Evolutionary conservation across 2,113 vertebrate species (phyloP).

Genomic region (Helogale parvula): DNA sequence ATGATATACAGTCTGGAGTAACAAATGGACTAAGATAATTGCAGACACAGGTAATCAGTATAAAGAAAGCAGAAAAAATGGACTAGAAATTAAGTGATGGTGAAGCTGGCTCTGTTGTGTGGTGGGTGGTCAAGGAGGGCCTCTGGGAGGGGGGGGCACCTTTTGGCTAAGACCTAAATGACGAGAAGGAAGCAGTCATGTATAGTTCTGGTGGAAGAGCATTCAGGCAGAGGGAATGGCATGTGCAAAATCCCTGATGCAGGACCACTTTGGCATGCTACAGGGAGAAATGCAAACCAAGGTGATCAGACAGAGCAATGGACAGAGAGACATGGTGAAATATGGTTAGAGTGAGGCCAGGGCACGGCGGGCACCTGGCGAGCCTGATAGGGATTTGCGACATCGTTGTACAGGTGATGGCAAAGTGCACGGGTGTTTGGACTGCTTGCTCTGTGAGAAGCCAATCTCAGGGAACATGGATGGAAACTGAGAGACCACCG

Average conservation of each 20-base stretch:
- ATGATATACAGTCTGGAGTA: neutral
- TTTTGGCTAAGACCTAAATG: neutral
- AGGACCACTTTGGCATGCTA: rapidly evolving
- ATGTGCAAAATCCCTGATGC: too few relatives aligned
- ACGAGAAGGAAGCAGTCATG: neutral
- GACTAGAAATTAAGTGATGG: neutral
- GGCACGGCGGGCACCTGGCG: too few relatives aligned
- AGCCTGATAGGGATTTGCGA: neutral
- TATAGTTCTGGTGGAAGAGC: neutral
- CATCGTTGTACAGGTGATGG: neutral
- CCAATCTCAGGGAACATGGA: neutral
- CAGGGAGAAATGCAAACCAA: neutral
- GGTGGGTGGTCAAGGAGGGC: neutral
- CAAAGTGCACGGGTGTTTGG: neutral
- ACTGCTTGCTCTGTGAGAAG: neutral
- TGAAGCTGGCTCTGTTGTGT: neutral
- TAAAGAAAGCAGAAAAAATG: neutral
- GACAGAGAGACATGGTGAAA: neutral
- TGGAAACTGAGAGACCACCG: neutral
- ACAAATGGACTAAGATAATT: neutral
- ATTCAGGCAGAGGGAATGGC: neutral
- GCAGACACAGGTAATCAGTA: too few relatives aligned
- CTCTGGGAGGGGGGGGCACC: neutral
- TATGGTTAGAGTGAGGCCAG: neutral
- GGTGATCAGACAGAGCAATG: neutral